Percentiles rank a stretch among this genome's conserved stretches.
These are phyloP conservation scores for Crotalus adamanteus DNA, from an alignment of 2,797 vertebrate genomes.

Conservation along the genomic window DNA sequence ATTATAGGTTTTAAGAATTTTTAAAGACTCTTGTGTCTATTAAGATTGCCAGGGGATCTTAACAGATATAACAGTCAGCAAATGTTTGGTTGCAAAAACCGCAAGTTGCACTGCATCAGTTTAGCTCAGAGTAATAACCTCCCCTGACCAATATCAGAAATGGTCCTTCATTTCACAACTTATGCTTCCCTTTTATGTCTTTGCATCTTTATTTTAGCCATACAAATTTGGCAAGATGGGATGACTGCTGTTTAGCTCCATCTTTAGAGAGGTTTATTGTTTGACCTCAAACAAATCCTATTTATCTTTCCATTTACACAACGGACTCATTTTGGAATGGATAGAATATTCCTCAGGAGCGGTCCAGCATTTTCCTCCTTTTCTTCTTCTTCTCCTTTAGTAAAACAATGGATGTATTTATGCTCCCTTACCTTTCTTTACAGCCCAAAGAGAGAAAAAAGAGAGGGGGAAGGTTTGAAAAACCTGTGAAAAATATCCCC, in stretches of 20 bases:
- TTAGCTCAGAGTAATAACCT: constrained; percentile 68
- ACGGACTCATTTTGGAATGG: constrained; percentile 66
- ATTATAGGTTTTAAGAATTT: constrained; percentile 69
- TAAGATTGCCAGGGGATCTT: constrained; percentile 68
- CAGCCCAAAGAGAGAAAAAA: constrained; percentile 11
- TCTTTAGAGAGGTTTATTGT: constrained; percentile 59
- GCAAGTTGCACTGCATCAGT: constrained; percentile 66
- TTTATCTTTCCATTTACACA: constrained; percentile 70
- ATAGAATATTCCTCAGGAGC: constrained; percentile 64
- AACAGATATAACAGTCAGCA: constrained; percentile 26
- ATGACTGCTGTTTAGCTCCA: constrained; percentile 53
- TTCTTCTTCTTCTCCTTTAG: constrained; percentile 41
- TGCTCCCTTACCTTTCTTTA: constrained; percentile 49
- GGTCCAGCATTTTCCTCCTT: constrained; percentile 47
- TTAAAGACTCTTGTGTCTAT: constrained; percentile 68
- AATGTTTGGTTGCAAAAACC: constrained; percentile 71
- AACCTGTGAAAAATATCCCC: constrained; percentile 37
- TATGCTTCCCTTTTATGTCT: constrained; percentile 62
- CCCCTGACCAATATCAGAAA: constrained; percentile 69
- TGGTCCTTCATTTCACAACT: constrained; percentile 68
- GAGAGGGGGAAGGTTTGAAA: not conserved
- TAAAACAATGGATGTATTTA: constrained; percentile 70
- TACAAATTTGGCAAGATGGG: constrained; percentile 54
- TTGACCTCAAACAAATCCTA: constrained; percentile 63
- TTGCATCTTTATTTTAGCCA: constrained; percentile 68